phyloP scores from a whole-genome alignment of 2,888 invertebrate genomes.

The Griposia aprilina region DNA sequence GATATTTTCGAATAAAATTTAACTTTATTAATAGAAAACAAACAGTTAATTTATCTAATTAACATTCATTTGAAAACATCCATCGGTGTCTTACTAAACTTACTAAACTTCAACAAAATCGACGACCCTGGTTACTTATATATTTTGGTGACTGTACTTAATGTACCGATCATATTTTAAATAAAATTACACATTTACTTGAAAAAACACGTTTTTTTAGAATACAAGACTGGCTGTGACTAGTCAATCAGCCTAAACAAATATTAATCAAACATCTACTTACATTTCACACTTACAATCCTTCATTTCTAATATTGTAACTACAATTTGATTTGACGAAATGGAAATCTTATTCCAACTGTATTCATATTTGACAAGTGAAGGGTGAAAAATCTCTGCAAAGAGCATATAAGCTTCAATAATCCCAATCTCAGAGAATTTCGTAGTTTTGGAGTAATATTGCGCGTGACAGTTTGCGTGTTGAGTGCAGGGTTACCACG shows the following conservation, averaged over 20 bases:
- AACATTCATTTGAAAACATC: too few relatives aligned
- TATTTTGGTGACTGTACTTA: too few relatives aligned
- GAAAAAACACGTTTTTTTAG: neutral
- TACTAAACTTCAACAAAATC: too few relatives aligned
- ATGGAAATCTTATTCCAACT: conserved; percentile 80
- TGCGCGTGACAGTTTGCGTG: conserved; percentile 65
- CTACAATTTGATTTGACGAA: conserved; percentile 75
- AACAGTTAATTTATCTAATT: too few relatives aligned
- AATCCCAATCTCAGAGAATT: conserved; percentile 74
- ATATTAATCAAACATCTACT: neutral
- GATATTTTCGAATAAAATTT: too few relatives aligned
- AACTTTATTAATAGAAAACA: too few relatives aligned
- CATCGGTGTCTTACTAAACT: too few relatives aligned
- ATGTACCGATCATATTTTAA: neutral
- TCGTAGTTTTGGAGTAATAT: conserved; percentile 68
- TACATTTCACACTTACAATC: neutral
- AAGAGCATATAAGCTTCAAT: conserved; percentile 80
- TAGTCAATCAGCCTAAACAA: neutral
- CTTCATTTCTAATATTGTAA: conserved; percentile 23
- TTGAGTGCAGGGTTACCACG: conserved; percentile 10
- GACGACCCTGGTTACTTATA: too few relatives aligned
- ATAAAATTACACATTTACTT: neutral
- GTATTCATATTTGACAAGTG: conserved; percentile 80
- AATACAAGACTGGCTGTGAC: neutral
- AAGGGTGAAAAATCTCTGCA: conserved; percentile 76